Base-by-base conservation (phyloP, 30 jellyfish, hydroid and myxozoan species). In the Aurelia sp. region DNA sequence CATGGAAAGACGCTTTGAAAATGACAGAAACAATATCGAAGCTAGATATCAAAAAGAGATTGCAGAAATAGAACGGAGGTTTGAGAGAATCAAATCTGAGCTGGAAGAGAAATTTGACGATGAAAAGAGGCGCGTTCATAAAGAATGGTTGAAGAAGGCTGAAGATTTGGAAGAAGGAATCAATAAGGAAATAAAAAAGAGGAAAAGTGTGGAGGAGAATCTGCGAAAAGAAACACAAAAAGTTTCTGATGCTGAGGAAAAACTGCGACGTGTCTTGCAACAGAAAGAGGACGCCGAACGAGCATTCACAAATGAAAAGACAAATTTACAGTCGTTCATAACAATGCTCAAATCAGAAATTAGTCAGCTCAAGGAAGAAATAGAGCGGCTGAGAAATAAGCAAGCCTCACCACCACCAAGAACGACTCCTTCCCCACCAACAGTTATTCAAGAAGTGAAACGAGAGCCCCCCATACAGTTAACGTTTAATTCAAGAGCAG, bases 261-360 rank as follows among this genome's bases (percentile, higher is more conserved):
- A 84, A 22, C 21, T 74, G n/a, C 90, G 76, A 22, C 87, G 84
- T 71, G 93, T 62, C 40, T 37, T 85, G 4, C 79, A 74, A 22
- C 86, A 58, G 44, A 81, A 86, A 71, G 93, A 75, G 52, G 98
- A 93, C 17, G 74, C 58, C 1, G 98, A 93, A 31, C 70, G 96
- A 20, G 87, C 81, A 31, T 84, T 88, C 52, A 67, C 94, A 27
- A 62, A 66, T 13, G 98, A 93, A 41, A 87, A 83, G 75, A 50
- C 81, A 3, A 88, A 88, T 31, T 69, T 89, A 66, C 97, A 93
- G 50, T 96, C 98, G 16, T 33, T 93, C 17, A 88, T 53, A 55
- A 62, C 73, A 35, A 88, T 93, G 97, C 84, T 93, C 23, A 88
- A 88, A 59, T 74, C 85, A 13, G 98, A 93, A 71, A 83, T 93